Evolutionary conservation across 2,113 vertebrate species (phyloP), one percentile per base, ranked within the genome.

Genomic region (Trinectes maculatus): DNA sequence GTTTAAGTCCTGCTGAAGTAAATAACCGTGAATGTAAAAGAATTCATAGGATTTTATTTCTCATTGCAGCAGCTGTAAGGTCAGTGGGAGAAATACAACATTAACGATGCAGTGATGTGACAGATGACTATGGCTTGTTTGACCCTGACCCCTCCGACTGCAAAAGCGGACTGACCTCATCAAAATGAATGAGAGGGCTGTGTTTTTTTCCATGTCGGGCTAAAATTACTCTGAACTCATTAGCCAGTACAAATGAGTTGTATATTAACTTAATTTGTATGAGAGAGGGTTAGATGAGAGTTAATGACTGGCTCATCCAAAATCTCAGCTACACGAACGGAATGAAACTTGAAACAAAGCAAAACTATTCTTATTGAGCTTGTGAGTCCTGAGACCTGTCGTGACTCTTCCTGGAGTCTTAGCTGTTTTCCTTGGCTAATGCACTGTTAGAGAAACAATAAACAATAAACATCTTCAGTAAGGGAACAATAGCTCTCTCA

Each of bases 391-490:
- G 2, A 8, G 10, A 52, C 21, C 8, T 34, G 2, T 69, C 48
- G 47, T 5, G 6, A 31, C 18, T 51, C 3, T n/a, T n/a, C n/a
- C n/a, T 63, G 51, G 21, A n/a, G 3, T 3, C 25, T 11, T 21
- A 6, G 18, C n/a, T 33, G 21, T 44, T 12, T 49, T 64, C 46
- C 22, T 16, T 54, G 37, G 34, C 42, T 77, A 84, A 86, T 85
- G 59, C 83, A 77, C 43, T 79, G 55, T 84, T 74, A 48, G 48
- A 70, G 79, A 53, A 81, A 79, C 83, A 78, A 63, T 67, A 37
- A 77, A 77, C 68, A 76, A n/a, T n/a, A 78, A 84, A 59, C 47
- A 61, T 74, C 81, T 71, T 77, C 52, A 85, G 25, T 70, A 74
- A 80, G 36, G 49, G 55, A 86, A 90, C 82, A 85, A 83, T 71